Percentiles rank a stretch among this genome's conserved stretches.
Evolutionary conservation across 2,888 invertebrate species (phyloP).

Genomic region (Macrophya annulata): DNA sequence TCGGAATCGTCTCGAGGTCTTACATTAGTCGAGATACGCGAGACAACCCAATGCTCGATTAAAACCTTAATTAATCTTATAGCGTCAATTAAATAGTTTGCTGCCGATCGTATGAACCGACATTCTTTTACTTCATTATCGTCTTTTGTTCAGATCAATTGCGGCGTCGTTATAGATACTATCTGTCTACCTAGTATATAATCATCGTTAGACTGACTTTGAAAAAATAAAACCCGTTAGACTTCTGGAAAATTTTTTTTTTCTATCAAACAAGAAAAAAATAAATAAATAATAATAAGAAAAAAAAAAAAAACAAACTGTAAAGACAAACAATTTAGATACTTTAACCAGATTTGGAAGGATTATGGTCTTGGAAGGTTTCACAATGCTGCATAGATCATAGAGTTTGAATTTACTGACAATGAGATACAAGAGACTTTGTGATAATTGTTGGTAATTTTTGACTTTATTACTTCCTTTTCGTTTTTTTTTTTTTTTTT

Average conservation of each 20-base stretch:
- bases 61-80: conserved; percentile 47
- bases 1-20: conserved; percentile 51
- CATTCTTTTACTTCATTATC: conserved; percentile 39
- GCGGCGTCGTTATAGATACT: conserved; percentile 14
- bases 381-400: neutral
- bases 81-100: conserved; percentile 34
- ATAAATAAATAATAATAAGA: no score
- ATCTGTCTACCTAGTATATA: neutral
- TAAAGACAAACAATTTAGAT: neutral
- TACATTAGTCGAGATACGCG: conserved; percentile 27
- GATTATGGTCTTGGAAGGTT: neutral
- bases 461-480: neutral
- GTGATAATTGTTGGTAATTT: conserved; percentile 19
- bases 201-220: conserved; percentile 6
- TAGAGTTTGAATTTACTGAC: neutral
- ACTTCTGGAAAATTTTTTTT: neutral
- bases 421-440: conserved; percentile 2
- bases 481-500: neutral
- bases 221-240: neutral
- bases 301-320: neutral
- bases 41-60: conserved; percentile 31
- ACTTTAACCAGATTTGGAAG: neutral
- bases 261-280: neutral
- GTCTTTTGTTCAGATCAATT: conserved; percentile 26
- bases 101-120: conserved; percentile 18